phyloP scores from a whole-genome alignment of 1,140 invertebrate genomes.

The Drosophila pseudoananassae region DNA sequence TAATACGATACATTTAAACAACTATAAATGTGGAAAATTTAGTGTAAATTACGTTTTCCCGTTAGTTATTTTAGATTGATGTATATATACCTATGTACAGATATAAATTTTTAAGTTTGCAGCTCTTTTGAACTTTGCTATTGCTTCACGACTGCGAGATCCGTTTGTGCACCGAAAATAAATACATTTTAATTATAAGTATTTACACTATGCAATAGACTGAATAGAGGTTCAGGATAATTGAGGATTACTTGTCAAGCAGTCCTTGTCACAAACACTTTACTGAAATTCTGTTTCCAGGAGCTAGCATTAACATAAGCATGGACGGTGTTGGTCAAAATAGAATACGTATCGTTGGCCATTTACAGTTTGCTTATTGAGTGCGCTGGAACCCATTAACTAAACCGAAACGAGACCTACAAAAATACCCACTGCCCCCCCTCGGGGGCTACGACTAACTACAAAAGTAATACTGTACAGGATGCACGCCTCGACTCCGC shows the following conservation, averaged over 20 bases:
- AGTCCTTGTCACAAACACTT: slow-evolving; percentile 3
- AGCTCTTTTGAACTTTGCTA: slow-evolving; percentile 41
- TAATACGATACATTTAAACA: slow-evolving; percentile 61
- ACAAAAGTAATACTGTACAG: slow-evolving; percentile 80
- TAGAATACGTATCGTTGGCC: slow-evolving; percentile 62
- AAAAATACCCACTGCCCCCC: slow-evolving; percentile 12
- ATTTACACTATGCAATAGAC: slow-evolving; percentile 34
- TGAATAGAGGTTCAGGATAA: slow-evolving; percentile 14
- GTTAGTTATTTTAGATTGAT: slow-evolving; percentile 38
- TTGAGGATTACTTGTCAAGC: background rate
- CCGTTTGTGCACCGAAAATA: slow-evolving; percentile 64
- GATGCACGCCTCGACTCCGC: slow-evolving; percentile 48
- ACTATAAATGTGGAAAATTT: slow-evolving; percentile 35
- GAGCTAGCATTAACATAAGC: slow-evolving; percentile 40
- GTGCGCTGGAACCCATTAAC: slow-evolving; percentile 6
- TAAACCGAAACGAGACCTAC: slow-evolving; percentile 33
- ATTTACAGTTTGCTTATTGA: slow-evolving; percentile 44
- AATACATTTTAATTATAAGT: slow-evolving; percentile 40
- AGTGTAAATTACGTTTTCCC: slow-evolving; percentile 42
- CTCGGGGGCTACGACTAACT: slow-evolving; percentile 64
- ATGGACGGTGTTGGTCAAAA: slow-evolving; percentile 68
- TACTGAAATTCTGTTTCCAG: background rate
- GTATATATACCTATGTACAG: slow-evolving; percentile 66
- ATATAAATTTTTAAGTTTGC: slow-evolving; percentile 48
- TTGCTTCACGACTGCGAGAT: slow-evolving; percentile 70